phyloP scores from a whole-genome alignment of 2,888 invertebrate genomes.

The Stenodema calcarata region DNA sequence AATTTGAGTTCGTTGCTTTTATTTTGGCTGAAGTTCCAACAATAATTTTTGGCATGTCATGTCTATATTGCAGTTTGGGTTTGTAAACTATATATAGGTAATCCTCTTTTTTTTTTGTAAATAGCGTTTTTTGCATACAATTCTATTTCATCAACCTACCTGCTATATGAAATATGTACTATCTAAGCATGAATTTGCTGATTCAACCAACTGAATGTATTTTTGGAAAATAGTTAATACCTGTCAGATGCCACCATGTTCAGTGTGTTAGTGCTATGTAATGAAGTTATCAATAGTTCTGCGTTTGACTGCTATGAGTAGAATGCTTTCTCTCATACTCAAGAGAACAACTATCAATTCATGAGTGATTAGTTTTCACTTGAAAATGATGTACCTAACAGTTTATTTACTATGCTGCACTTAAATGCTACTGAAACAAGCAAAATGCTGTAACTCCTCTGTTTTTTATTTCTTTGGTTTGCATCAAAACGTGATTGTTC shows the following conservation, averaged over 20 bases:
- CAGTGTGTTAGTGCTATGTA: constrained; percentile 37
- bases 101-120: background rate
- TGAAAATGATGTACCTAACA: constrained; percentile 11
- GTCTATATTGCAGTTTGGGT: constrained; percentile 1
- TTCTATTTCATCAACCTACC: constrained; percentile 4
- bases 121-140: constrained; percentile 25
- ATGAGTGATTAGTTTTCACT: constrained; percentile 20
- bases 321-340: constrained; percentile 17
- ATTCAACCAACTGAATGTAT: constrained; percentile 5
- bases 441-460: constrained; percentile 3
- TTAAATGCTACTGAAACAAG: constrained; percentile 24
- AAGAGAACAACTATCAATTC: background rate
- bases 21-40: constrained; percentile 31
- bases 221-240: constrained; percentile 7
- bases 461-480: background rate
- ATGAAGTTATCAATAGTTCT: background rate
- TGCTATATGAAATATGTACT: constrained; percentile 16
- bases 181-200: constrained; percentile 1
- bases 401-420: constrained; percentile 4
- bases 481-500: background rate
- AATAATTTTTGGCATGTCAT: constrained; percentile 15
- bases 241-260: constrained; percentile 35
- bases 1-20: constrained; percentile 16
- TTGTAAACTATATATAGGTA: background rate
- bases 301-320: constrained; percentile 37